Base-by-base conservation (phyloP, 2,888 invertebrate genomes). In the Nomada fucata region DNA sequence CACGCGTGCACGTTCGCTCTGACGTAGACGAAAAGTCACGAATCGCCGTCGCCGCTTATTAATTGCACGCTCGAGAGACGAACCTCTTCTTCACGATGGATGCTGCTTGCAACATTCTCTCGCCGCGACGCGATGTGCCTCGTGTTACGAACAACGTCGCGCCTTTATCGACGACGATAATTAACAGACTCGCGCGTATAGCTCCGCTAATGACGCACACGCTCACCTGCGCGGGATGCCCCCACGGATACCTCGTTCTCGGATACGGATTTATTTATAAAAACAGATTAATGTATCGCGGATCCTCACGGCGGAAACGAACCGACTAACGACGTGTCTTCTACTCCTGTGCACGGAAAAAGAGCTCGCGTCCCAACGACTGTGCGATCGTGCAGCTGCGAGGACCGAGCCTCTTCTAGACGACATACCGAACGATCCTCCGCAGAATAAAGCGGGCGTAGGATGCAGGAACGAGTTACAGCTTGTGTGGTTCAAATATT, bases 181-280 rank as follows among this genome's bases (percentile, higher is more conserved):
- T 84, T 76, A 75, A 63, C 67, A 47, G 76, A 74, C 53, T 60
- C 71, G 70, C 57, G 74, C 68, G 59, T 68, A 71, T 67, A 11
- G 65, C 36, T 53, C 55, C 60, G 63, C 67, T 72, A 81, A 73
- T 83, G 85, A 87, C 85, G 85, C 77, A 75, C 63, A 59, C 67
- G 70, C 50, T 68, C 64, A 50, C 64, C 52, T 61, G 47, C 10
- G 26, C 60, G 72, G 63, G 74, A 71, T 77, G 50, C 42, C 59
- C 29, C 68, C 70, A 23, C 44, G 59, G 67, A 76, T 78, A 80
- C 47, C 29, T 44, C 42, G 29, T 57, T 53, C 71, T 47, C 55
- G 59, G 67, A 69, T 69, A 65, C 50, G 59, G 59, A 77, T 64
- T 78, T 75, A 76, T 77, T 84, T 61, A 70, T 61, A 77, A 82